A percentile compares a stretch with the other conserved stretches of the same genome.
Conservation (phyloP, 2,113 vertebrate species). For the Plectropomus leopardus region DNA sequence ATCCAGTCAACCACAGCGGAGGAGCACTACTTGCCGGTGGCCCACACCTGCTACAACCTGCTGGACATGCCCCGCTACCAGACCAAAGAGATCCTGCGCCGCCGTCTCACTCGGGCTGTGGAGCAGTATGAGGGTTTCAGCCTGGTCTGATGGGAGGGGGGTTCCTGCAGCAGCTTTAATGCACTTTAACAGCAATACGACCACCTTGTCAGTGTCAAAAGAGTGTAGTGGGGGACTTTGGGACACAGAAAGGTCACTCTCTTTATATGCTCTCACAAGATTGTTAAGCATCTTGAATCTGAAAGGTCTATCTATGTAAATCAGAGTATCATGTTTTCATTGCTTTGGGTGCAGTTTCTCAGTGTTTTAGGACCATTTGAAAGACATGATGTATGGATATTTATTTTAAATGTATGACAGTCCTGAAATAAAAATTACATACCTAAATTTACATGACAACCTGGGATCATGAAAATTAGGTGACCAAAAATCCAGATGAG, state of each 20-base stretch:
- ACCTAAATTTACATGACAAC: neutral
- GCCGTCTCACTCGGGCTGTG: conserved; percentile 91
- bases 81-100: conserved; percentile 91
- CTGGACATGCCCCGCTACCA: conserved; percentile 97
- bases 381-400: neutral
- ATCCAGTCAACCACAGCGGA: conserved; percentile 93
- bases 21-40: conserved; percentile 94
- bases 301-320: conserved; percentile 59
- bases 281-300: conserved; percentile 40
- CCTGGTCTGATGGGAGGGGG: conserved; percentile 88
- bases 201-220: conserved; percentile 31
- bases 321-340: conserved; percentile 45
- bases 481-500: conserved; percentile 12
- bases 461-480: neutral
- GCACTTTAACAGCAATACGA: conserved; percentile 75
- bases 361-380: conserved; percentile 34
- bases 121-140: conserved; percentile 99
- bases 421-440: neutral
- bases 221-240: neutral
- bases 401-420: neutral
- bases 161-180: conserved; percentile 4
- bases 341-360: conserved; percentile 42
- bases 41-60: conserved; percentile 98
- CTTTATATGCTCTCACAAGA: conserved; percentile 33
- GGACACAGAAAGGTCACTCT: conserved; percentile 1